Conservation (phyloP, 2,888 invertebrate species). For the Acrobasis repandana region DNA sequence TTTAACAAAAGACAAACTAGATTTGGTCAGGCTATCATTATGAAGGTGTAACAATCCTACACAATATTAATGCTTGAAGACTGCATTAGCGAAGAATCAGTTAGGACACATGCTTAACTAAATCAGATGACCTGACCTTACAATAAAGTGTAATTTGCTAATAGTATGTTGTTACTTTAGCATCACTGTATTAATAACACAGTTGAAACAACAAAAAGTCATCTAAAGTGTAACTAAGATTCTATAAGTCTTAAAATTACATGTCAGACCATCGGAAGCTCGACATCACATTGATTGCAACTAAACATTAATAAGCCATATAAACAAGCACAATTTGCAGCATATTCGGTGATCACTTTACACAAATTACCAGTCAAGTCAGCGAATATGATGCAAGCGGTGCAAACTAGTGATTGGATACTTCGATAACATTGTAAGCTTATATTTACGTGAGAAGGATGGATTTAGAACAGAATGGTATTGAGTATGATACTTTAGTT, state of each 20-base stretch:
- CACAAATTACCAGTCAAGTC: constrained; percentile 26
- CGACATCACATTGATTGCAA: constrained; percentile 72
- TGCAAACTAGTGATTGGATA: constrained; percentile 40
- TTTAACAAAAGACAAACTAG: no score
- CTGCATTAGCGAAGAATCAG: neutral
- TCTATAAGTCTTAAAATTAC: constrained; percentile 54
- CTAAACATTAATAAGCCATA: constrained; percentile 64
- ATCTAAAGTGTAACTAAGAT: constrained; percentile 53
- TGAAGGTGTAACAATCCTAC: no score
- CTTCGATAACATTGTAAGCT: constrained; percentile 55
- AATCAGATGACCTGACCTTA: neutral
- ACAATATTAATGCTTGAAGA: no score
- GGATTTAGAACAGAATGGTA: constrained; percentile 72
- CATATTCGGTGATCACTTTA: constrained; percentile 27
- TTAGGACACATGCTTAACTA: neutral
- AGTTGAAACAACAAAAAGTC: constrained; percentile 54
- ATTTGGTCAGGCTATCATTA: no score
- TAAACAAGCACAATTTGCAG: constrained; percentile 46
- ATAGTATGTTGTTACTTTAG: constrained; percentile 22
- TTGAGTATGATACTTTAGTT: constrained; percentile 66
- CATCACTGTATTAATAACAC: constrained; percentile 47
- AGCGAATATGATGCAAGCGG: constrained; percentile 45
- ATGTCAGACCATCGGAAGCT: constrained; percentile 58
- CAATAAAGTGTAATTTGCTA: constrained; percentile 8
- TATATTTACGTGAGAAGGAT: constrained; percentile 68